phyloP scores from a whole-genome alignment of 2,888 invertebrate genomes.

The Oligia latruncula region DNA sequence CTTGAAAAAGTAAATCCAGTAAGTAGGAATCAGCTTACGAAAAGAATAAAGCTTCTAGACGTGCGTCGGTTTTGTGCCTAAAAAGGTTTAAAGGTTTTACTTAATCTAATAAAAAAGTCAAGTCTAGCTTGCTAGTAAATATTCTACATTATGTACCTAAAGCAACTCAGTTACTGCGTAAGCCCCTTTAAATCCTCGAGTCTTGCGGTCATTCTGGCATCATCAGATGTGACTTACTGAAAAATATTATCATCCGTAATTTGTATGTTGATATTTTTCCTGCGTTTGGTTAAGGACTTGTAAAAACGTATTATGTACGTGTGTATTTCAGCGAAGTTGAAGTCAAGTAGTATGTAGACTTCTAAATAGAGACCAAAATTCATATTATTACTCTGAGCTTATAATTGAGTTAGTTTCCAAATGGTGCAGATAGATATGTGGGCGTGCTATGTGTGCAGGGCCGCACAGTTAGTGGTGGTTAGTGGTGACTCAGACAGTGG shows the following conservation, averaged over 20 bases:
- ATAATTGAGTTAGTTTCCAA: background rate
- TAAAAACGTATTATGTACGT: background rate
- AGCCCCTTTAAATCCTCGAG: conserved; percentile 7
- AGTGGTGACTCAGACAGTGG: background rate
- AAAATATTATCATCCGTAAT: conserved; percentile 18
- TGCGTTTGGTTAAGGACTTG: background rate
- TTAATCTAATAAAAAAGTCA: background rate
- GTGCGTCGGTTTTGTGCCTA: background rate
- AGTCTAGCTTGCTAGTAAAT: conserved; percentile 20
- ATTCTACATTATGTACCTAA: conserved; percentile 26
- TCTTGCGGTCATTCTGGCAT: conserved; percentile 3
- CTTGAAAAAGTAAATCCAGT: background rate
- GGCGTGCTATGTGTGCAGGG: background rate
- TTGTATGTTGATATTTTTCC: conserved; percentile 20
- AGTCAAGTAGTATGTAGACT: background rate
- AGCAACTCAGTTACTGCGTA: conserved; percentile 1
- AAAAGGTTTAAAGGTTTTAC: background rate
- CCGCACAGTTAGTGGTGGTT: too few species aligned
- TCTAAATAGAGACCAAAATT: background rate
- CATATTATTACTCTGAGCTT: background rate
- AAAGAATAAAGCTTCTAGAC: background rate
- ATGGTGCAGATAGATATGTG: background rate
- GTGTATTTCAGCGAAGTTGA: background rate
- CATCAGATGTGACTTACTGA: conserved; percentile 12
- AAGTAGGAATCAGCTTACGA: background rate